Evolutionary conservation across 1,140 invertebrate species (phyloP).

Genomic region (Temnothorax longispinosus): DNA sequence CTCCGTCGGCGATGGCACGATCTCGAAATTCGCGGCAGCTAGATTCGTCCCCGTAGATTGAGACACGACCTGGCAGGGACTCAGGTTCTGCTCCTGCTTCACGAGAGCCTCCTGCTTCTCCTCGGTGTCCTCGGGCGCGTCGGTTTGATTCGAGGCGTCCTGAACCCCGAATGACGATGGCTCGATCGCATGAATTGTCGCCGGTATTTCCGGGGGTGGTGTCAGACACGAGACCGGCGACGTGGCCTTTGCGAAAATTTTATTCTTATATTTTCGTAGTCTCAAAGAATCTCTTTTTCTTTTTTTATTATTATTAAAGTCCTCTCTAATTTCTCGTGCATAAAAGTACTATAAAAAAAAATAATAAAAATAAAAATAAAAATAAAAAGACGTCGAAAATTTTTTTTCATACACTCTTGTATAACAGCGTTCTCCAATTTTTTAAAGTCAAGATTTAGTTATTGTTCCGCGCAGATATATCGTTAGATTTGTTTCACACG

Average conservation of each 20-base stretch:
- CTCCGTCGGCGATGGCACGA: slow-evolving; percentile 77
- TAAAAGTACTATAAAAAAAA: neutral
- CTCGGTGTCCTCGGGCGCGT: slow-evolving; percentile 86
- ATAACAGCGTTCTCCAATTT: neutral
- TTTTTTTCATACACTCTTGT: neutral
- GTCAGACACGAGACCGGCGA: slow-evolving; percentile 87
- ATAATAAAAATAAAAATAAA: neutral
- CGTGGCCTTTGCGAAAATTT: slow-evolving; percentile 86
- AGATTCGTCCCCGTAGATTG: slow-evolving; percentile 52
- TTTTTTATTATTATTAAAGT: neutral
- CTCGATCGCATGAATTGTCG: slow-evolving; percentile 80
- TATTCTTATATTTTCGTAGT: slow-evolving; percentile 3
- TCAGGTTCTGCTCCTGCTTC: slow-evolving; percentile 81
- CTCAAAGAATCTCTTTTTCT: neutral
- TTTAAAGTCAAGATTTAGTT: neutral
- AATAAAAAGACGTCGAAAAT: neutral
- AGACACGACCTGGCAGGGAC: slow-evolving; percentile 74
- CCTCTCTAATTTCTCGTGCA: neutral
- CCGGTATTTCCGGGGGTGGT: slow-evolving; percentile 86
- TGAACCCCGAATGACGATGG: slow-evolving; percentile 86
- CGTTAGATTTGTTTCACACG: neutral
- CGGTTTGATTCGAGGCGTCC: slow-evolving; percentile 93
- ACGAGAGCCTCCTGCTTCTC: slow-evolving; percentile 75
- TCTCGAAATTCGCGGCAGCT: slow-evolving; percentile 75
- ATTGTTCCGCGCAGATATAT: neutral